These are phyloP conservation scores for Drosophila niveifrons DNA, from an alignment of 2,888 invertebrate genomes.

Conservation along the genomic window DNA sequence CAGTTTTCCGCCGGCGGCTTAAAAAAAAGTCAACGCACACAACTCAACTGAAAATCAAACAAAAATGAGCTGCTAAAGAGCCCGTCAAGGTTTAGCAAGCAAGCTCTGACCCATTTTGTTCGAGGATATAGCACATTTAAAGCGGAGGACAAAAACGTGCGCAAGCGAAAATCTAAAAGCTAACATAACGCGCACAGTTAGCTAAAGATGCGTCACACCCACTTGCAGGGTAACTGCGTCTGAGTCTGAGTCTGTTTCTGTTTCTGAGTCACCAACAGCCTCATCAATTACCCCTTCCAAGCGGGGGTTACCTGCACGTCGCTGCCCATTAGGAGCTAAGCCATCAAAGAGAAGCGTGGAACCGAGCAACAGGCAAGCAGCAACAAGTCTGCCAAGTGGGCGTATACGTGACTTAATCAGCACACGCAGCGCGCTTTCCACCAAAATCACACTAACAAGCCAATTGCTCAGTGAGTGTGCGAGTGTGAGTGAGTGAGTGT, in stretches of 20 bases:
- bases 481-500: constrained; percentile 12
- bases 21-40: constrained; percentile 17
- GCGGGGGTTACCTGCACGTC: constrained; percentile 34
- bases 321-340: constrained; percentile 49
- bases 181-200: constrained; percentile 36
- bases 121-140: constrained; percentile 35
- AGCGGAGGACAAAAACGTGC: constrained; percentile 58
- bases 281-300: constrained; percentile 64
- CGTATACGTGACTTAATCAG: constrained; percentile 74
- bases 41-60: constrained; percentile 57
- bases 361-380: constrained; percentile 47
- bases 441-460: constrained; percentile 25
- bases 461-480: constrained; percentile 3
- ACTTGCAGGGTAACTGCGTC: constrained; percentile 13
- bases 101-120: constrained; percentile 38
- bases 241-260: constrained; percentile 34
- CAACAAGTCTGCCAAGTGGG: constrained; percentile 37
- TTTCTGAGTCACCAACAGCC: constrained; percentile 24
- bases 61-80: constrained; percentile 71
- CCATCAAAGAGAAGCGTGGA: constrained; percentile 33
- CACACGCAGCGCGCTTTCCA: constrained; percentile 32
- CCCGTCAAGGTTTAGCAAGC: constrained; percentile 49
- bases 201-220: constrained; percentile 34
- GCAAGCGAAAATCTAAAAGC: constrained; percentile 48
- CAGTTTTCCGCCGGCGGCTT: constrained; percentile 44